Evolutionary conservation across 2,888 invertebrate species (phyloP), one percentile per base, ranked within the genome.

Genomic region (Leucophenga maculata): DNA sequence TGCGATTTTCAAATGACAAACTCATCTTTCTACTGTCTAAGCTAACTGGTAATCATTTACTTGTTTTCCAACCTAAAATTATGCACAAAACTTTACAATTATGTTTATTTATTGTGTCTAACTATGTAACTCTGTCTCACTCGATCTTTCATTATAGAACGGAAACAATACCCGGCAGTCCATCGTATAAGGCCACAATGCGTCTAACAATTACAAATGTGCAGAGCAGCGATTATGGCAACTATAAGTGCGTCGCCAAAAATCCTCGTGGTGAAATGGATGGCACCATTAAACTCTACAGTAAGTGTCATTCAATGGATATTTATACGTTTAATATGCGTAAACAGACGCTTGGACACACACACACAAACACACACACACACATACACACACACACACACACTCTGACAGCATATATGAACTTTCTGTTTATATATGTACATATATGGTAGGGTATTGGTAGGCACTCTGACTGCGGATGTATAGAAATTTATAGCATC

Each of bases 231-330:
- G 97, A 97, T 89, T 96, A 94, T 86, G 96, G 95, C 57, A 94
- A 93, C 74, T 96, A 96, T 89, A 95, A 95, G 89, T 96, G 96
- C 81, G 92, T 90, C 88, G 92, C 96, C 72, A 96, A 96, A 89
- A 96, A 97, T 90, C 95, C 96, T 69, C 91, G 96, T 76, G 96
- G 96, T 74, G 95, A 96, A 88, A 96, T 96, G 62, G 96, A 96
- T 89, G 96, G 96, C 76, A 93, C 93, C 74, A 96, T 97, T 87
- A 92, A 95, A 79, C 91, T 97, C 75, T 96, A 96, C 89, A 94
- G 96, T 96, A 91, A 94, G 95, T 93, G 75, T 74, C 72, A 73
- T 69, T 57, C 39, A 59, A 59, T 57, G 48, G 62, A 64, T 80
- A 78, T 79, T 78, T 79, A 82, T 82, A 80, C 78, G 69, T 72